A percentile compares a stretch with the other conserved stretches of the same genome.
Evolutionary conservation across 2,113 vertebrate genomes (phyloP).

Genomic region (Heliornis fulica): DNA sequence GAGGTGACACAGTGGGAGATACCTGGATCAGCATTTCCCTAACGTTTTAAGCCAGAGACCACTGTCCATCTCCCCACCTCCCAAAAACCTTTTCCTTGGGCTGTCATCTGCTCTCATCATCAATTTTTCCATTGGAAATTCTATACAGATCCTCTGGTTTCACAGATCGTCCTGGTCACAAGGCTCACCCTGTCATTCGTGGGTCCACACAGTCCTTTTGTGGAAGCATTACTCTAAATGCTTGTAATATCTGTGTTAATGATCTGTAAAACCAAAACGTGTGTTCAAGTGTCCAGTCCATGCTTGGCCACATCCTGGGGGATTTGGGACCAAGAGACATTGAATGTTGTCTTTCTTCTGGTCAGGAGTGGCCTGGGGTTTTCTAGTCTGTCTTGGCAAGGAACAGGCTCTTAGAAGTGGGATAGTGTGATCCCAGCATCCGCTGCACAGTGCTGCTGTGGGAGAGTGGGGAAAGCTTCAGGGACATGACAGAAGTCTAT

Average conservation of each 20-base stretch:
- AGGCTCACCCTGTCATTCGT: fast-evolving
- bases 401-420: background rate
- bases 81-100: background rate
- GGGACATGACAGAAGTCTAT: background rate
- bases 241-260: background rate
- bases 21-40: background rate
- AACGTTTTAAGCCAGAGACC: background rate
- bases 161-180: background rate
- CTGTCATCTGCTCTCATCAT: background rate
- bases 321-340: background rate
- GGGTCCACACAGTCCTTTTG: background rate
- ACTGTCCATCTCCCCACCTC: background rate
- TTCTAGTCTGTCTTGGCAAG: background rate
- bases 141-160: background rate
- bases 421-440: background rate
- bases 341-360: background rate
- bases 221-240: background rate
- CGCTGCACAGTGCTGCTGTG: background rate
- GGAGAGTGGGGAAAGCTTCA: background rate
- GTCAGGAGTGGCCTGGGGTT: background rate
- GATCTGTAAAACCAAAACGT: background rate
- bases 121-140: background rate
- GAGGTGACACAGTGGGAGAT: background rate
- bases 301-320: background rate
- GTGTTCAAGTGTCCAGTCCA: background rate